Conservation (phyloP, 2,113 vertebrate genomes). For the Acrocephalus arundinaceus region DNA sequence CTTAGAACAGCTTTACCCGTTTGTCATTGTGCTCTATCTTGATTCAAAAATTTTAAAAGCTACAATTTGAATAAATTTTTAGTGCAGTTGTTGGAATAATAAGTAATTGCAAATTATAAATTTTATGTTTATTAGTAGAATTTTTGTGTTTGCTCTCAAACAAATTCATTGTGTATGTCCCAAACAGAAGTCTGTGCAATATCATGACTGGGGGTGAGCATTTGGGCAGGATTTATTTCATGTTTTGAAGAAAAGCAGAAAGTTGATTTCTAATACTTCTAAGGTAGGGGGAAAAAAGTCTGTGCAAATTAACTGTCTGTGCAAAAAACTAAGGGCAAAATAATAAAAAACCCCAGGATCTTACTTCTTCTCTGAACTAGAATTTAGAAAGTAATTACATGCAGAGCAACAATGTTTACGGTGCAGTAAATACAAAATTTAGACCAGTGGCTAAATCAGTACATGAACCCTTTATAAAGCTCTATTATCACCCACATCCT, state of each 20-base stretch:
- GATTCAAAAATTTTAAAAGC: background rate
- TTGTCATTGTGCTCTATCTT: background rate
- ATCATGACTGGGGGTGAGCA: background rate
- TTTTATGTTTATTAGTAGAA: background rate
- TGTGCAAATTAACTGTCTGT: background rate
- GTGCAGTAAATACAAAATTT: background rate
- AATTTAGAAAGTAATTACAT: background rate
- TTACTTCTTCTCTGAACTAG: background rate
- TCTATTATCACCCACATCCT: background rate
- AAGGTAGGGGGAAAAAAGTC: fast-evolving
- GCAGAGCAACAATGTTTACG: background rate
- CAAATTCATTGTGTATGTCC: background rate
- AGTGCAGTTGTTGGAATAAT: background rate
- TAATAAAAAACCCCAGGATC: background rate
- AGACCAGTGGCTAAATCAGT: background rate
- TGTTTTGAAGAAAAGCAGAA: background rate
- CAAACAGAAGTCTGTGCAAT: background rate
- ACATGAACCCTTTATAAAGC: background rate
- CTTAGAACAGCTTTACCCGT: background rate
- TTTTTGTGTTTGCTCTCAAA: background rate
- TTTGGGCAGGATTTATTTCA: background rate
- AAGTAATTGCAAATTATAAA: background rate
- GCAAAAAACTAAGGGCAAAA: background rate
- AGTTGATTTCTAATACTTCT: background rate
- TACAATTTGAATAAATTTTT: background rate